These are phyloP conservation scores for Malurus cyaneus DNA, from an alignment of 2,113 vertebrate species.

Conservation along the genomic window DNA sequence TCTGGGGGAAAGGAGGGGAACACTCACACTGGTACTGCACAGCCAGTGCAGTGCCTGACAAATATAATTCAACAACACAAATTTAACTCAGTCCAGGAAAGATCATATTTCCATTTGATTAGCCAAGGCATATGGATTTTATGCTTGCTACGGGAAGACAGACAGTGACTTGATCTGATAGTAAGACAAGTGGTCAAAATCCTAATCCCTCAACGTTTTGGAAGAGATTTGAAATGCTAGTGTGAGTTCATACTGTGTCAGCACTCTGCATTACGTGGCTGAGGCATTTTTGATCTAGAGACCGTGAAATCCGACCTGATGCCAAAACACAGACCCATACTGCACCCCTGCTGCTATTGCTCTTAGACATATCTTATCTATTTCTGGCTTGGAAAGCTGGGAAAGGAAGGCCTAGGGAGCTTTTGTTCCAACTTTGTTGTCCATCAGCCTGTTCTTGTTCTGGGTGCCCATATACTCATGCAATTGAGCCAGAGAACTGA, in stretches of 20 bases:
- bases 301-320: not conserved
- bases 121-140: not conserved
- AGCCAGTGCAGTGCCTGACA: not conserved
- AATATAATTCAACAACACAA: not conserved
- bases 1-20: not conserved
- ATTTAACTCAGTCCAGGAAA: not conserved
- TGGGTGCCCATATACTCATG: not conserved
- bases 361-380: not conserved
- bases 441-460: not conserved
- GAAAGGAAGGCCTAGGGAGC: not conserved
- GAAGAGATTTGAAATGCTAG: not conserved
- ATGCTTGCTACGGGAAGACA: not conserved
- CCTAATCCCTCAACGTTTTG: not conserved
- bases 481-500: not conserved
- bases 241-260: not conserved
- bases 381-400: not conserved
- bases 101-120: conserved; percentile 1
- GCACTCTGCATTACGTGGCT: not conserved
- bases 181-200: not conserved
- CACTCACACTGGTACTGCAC: not conserved
- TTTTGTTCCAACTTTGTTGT: not conserved
- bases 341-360: not conserved
- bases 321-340: conserved; percentile 4
- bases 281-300: conserved; percentile 17
- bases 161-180: not conserved